Evolutionary conservation across 2,113 vertebrate species (phyloP), one percentile per base, ranked within the genome.

Genomic region (Romanogobio albipinnatus): DNA sequence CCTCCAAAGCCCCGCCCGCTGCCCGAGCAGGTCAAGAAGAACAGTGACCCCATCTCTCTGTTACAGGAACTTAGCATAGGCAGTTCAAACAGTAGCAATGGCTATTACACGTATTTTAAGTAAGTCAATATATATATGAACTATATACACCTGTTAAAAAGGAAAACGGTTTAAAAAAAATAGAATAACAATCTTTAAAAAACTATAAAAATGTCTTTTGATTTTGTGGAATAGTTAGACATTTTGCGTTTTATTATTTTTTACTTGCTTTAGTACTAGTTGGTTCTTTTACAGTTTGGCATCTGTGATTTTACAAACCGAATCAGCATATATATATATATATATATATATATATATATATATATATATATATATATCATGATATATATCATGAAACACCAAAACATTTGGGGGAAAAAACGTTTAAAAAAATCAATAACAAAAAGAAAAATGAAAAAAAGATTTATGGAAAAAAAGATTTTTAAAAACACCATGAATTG

Each of bases 81-180:
- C 93, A 98, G 98, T 95, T 96, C 97, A 90, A 96, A 97, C 76
- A 96, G 97, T 96, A 98, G 97, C 96, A 99, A 99, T 88, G 98
- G 98, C 93, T 99, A 99, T 95, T 99, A 99, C 93, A 99, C 98
- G 89, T 99, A 99, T 95, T 99, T 99, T 96, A 98, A 99, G 95
- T 99, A 94, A 98, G 93, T 93, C 87, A 92, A 91, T 90, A 92
- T 90, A 39, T 39, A 87, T 90, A 81, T 86, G 56, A 87, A 70
- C 90, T 88, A 95, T 94, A 89, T 89, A 92, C 84, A 86, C 75
- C 79, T 24, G 68, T 68, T 73, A 94, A 81, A 92, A 94, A 83
- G 82, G 62, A 56, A 89, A 94, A 96, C 94, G 93, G 95, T 93
- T 93, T 93, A 92, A 88, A 91, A 93, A 91, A 91, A 87, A 89